Evolutionary conservation across 2,113 vertebrate genomes (phyloP).

Genomic region (Cyphomyrus discorhynchus): DNA sequence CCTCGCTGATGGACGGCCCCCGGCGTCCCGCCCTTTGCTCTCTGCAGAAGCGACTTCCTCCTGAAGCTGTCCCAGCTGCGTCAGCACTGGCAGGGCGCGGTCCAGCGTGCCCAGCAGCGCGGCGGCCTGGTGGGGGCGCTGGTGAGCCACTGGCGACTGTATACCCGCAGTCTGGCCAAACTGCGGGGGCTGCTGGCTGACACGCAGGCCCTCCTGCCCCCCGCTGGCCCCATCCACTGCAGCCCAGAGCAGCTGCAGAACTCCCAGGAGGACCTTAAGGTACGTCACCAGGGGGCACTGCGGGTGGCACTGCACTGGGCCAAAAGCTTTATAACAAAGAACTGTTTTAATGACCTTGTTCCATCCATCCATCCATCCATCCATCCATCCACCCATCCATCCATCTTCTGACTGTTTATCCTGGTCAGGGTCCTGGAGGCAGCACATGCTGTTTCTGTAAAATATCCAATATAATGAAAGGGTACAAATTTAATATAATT

Average conservation of each 20-base stretch:
- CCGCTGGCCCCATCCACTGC: conserved; percentile 53
- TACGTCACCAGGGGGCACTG: conserved; percentile 30
- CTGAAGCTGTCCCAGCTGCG: conserved; percentile 70
- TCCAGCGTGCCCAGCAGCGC: conserved; percentile 61
- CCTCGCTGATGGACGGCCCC: background rate
- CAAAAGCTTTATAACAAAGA: background rate
- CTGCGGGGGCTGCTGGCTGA: conserved; percentile 61
- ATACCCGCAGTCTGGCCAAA: conserved; percentile 58
- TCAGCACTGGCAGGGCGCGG: conserved; percentile 73
- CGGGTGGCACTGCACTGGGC: background rate
- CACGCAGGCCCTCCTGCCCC: conserved; percentile 53
- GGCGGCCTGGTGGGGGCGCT: conserved; percentile 60
- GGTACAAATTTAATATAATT: background rate
- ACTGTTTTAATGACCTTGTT: background rate
- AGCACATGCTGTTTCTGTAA: background rate
- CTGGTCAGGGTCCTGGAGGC: background rate
- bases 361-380: background rate
- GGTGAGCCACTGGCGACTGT: conserved; percentile 70
- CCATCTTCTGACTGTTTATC: background rate
- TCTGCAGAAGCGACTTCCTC: conserved; percentile 71
- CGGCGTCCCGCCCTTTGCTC: background rate
- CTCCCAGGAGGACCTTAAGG: conserved; percentile 67
- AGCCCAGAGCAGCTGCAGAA: conserved; percentile 60
- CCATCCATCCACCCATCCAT: no score
- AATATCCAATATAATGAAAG: background rate